Evolutionary conservation across 2,797 vertebrate genomes (phyloP).

Genomic region (Glossophaga mutica): DNA sequence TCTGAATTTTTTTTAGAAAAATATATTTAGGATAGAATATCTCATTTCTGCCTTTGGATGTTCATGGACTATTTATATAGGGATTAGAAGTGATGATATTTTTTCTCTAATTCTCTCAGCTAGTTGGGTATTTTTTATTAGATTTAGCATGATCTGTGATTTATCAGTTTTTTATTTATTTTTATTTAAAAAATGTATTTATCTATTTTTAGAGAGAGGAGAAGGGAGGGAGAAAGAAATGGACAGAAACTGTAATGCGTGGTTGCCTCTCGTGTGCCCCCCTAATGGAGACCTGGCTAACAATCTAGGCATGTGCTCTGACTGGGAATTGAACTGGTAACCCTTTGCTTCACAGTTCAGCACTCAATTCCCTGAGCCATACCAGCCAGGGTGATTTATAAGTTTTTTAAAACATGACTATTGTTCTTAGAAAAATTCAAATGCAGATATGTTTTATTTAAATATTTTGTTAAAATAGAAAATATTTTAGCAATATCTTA

Average conservation of each 20-base stretch:
- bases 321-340: no score
- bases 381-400: neutral
- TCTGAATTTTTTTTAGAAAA: constrained; percentile 15
- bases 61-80: neutral
- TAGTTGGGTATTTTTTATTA: neutral
- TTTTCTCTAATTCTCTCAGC: neutral
- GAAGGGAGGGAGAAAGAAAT: no score
- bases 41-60: neutral
- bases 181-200: no score
- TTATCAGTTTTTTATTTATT: neutral
- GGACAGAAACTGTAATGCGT: no score
- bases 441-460: neutral
- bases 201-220: no score
- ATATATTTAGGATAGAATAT: neutral
- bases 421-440: neutral
- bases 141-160: neutral
- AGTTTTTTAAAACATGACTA: neutral
- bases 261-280: no score
- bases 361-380: no score
- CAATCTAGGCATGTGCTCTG: no score
- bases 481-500: neutral
- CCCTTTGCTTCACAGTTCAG: no score
- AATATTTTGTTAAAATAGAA: neutral
- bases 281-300: no score
- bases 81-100: neutral